phyloP scores from a whole-genome alignment of 2,113 vertebrate species.

The Phycodurus eques region DNA sequence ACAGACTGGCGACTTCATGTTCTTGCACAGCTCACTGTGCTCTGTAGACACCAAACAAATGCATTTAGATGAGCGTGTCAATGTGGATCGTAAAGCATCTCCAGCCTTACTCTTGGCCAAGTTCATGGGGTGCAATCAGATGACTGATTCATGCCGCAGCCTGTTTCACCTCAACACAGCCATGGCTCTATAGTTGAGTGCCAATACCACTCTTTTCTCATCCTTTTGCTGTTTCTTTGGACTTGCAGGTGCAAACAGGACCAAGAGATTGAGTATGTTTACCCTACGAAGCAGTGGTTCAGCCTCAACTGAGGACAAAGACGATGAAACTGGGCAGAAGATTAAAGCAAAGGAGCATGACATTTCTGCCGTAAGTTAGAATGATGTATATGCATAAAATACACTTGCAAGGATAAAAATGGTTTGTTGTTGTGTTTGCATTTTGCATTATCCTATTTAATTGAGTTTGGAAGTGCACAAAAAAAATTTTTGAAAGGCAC shows the following conservation, averaged over 20 bases:
- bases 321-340: slow-evolving; percentile 32
- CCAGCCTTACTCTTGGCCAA: background rate
- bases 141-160: slow-evolving; percentile 43
- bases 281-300: slow-evolving; percentile 17
- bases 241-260: slow-evolving; percentile 48
- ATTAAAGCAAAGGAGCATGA: slow-evolving; percentile 40
- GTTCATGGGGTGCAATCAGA: slow-evolving; percentile 29
- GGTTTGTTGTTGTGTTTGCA: background rate
- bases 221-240: slow-evolving; percentile 7
- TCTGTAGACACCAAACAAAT: slow-evolving; percentile 22
- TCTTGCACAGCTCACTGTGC: background rate
- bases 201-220: background rate
- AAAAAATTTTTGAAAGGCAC: background rate
- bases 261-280: slow-evolving; percentile 54
- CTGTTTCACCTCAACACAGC: slow-evolving; percentile 7
- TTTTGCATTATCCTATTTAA: background rate
- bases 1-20: slow-evolving; percentile 13
- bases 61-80: slow-evolving; percentile 33
- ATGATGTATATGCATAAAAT: background rate
- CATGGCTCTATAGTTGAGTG: slow-evolving; percentile 25
- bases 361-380: slow-evolving; percentile 36
- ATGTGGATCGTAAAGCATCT: slow-evolving; percentile 43
- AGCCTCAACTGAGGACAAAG: slow-evolving; percentile 25
- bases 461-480: background rate
- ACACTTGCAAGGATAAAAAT: background rate